Conservation (phyloP, 2,113 vertebrate genomes). For the Motacilla tschutschensis region DNA sequence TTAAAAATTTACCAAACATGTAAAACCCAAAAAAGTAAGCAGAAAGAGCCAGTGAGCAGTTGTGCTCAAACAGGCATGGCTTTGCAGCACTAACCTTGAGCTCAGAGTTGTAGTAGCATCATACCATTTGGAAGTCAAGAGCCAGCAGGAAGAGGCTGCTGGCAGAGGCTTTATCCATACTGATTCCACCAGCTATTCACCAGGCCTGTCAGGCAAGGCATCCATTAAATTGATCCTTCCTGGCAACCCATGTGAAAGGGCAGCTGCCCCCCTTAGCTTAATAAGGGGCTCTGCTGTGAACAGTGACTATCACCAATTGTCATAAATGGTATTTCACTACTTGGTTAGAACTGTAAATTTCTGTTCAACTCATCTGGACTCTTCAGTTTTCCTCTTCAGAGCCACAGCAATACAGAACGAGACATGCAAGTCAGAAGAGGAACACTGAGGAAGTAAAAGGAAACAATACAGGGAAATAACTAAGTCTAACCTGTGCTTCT, state of each 20-base stretch:
- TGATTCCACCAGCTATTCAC: background rate
- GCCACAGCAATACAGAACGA: conserved; percentile 74
- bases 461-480: conserved; percentile 25
- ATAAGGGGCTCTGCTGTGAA: background rate
- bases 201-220: background rate
- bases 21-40: conserved; percentile 43
- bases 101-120: background rate
- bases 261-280: background rate
- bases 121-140: background rate
- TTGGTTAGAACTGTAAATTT: conserved; percentile 17
- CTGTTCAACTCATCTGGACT: conserved; percentile 23
- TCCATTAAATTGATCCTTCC: background rate
- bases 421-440: conserved; percentile 74
- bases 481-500: conserved; percentile 50
- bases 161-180: background rate
- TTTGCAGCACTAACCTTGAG: conserved; percentile 22
- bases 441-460: conserved; percentile 63
- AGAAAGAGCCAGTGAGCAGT: conserved; percentile 34
- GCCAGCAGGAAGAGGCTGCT: background rate
- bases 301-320: background rate
- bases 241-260: conserved; percentile 1
- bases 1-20: conserved; percentile 62
- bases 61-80: background rate
- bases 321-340: conserved; percentile 32
- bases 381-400: conserved; percentile 56